Evolutionary conservation across 2,113 vertebrate species (phyloP).

Genomic region (Sclerurus mexicanus): DNA sequence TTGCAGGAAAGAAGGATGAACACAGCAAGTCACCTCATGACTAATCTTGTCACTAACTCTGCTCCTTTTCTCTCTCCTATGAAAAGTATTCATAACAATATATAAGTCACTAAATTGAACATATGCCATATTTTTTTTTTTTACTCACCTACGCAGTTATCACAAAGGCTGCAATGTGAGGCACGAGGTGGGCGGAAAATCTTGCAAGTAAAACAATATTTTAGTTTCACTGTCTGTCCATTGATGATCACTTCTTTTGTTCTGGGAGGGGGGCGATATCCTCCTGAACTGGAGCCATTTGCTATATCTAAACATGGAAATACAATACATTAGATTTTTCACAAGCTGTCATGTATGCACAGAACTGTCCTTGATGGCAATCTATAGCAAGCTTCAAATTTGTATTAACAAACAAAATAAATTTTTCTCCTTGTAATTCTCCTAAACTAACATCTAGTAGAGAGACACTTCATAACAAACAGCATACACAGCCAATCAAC

Average conservation of each 20-base stretch:
- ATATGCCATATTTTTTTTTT: background rate
- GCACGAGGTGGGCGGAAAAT: slow-evolving; percentile 97
- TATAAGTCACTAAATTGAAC: background rate
- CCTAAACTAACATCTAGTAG: background rate
- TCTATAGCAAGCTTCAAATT: background rate
- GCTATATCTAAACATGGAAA: slow-evolving; percentile 82
- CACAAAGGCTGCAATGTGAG: slow-evolving; percentile 98
- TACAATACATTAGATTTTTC: background rate
- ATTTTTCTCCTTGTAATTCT: background rate
- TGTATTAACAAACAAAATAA: background rate
- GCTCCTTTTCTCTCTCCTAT: background rate
- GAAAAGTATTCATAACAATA: background rate
- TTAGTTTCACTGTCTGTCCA: slow-evolving; percentile 95
- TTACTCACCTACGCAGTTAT: slow-evolving; percentile 97
- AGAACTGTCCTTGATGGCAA: background rate
- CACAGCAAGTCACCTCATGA: background rate
- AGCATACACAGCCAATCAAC: background rate
- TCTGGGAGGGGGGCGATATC: slow-evolving; percentile 94
- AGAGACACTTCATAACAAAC: background rate
- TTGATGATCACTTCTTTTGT: slow-evolving; percentile 96
- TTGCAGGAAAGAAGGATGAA: background rate
- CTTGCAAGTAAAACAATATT: slow-evolving; percentile 99
- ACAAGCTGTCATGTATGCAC: background rate
- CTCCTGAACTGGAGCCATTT: slow-evolving; percentile 88
- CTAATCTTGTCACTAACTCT: background rate